Base-by-base conservation (phyloP, 1,140 invertebrate species). In the Rhynchophorus ferrugineus region DNA sequence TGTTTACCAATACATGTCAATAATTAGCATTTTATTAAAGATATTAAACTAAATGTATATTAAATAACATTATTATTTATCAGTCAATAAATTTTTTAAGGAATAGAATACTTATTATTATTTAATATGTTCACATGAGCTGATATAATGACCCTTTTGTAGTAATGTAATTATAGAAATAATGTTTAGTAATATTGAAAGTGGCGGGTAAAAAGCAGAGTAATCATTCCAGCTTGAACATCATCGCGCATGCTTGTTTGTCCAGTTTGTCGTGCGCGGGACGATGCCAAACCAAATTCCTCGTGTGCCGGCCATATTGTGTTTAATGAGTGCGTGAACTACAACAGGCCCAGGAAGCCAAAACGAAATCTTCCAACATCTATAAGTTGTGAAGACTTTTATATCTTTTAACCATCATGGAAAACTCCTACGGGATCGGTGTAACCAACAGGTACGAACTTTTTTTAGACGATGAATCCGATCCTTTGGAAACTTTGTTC, bases 361-460 rank as follows among this genome's bases (percentile, higher is more conserved):
- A 59, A 68, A 69, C 66, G 39, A 62, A 65, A 69, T 70, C 68
- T 69, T 70, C 68, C 68, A 69, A 70, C 68, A 70, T 70, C 68
- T 52, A 56, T 38, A 54, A 59, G 67, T 70, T 69, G 68, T 34
- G 66, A 68, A 69, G 66, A 67, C 48, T 54, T 56, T 61, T 58
- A 41, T 50, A 48, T 33, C 55, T 54, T 37, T 53, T 43, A 46
- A 57, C 38, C 49, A 62, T 55, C 54, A 95, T 95, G 91, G 91
- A 94, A 77, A 88, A 84, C 76, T 78, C 84, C 66, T 95, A 95
- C 81, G 92, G 89, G 69, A 88, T 93, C 71, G 87, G 87, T 61
- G 83, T 91, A 59, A 82, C 82, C 65, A 96, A 96, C 77, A 87
- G 92, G 76, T 95, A 90, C 76, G 86, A 83, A 72, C 81, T 94